Evolutionary conservation across 2,113 vertebrate genomes (phyloP).

Genomic region (Nothoprocta perdicaria): DNA sequence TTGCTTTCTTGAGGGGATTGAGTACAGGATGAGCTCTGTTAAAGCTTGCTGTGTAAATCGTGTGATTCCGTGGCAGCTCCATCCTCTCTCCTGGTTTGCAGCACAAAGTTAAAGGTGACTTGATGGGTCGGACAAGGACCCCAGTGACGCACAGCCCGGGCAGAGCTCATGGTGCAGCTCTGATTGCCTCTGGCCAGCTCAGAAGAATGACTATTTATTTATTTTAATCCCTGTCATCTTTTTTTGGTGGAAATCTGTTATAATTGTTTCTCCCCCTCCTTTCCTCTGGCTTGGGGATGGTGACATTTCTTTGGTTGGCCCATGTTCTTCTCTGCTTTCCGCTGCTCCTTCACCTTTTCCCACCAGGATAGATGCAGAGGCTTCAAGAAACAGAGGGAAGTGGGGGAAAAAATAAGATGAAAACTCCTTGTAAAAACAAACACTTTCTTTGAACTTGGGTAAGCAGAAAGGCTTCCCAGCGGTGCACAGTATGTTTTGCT

Average conservation of each 20-base stretch:
- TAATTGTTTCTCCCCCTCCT: neutral
- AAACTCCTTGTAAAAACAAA: neutral
- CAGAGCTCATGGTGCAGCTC: neutral
- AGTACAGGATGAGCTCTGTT: neutral
- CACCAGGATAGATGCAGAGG: neutral
- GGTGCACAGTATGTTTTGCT: neutral
- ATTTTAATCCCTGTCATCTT: neutral
- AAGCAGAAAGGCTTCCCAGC: neutral
- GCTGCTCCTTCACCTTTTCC: neutral
- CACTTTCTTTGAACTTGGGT: neutral
- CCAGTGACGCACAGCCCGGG: neutral
- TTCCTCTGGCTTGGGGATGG: neutral
- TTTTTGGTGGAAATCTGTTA: neutral
- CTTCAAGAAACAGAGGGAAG: slow-evolving; percentile 1
- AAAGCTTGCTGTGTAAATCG: neutral
- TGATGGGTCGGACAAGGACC: neutral
- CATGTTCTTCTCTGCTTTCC: neutral
- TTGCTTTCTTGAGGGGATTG: neutral
- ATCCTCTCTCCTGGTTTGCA: neutral
- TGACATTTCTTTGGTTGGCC: neutral
- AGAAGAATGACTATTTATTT: neutral
- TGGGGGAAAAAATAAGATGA: neutral
- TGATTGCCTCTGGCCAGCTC: neutral
- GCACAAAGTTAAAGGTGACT: neutral
- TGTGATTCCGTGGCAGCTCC: neutral